Conservation (phyloP, 2,888 invertebrate genomes). For the Drosophila putrida region DNA sequence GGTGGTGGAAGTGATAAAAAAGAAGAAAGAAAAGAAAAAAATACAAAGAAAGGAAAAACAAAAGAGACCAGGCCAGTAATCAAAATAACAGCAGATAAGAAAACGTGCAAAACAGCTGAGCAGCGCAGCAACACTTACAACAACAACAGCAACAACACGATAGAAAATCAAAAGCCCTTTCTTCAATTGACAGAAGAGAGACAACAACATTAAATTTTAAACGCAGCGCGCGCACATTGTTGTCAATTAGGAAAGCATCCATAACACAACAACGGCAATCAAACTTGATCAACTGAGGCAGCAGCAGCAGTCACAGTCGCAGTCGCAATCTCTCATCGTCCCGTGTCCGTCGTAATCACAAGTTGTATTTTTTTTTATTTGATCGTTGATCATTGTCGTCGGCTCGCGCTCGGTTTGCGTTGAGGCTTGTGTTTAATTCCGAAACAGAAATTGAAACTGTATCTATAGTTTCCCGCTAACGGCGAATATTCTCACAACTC, state of each 20-base stretch:
- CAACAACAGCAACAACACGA: conserved; percentile 29
- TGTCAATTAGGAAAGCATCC: conserved; percentile 66
- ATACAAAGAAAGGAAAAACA: conserved; percentile 37
- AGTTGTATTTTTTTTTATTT: conserved; percentile 9
- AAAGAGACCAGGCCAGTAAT: conserved; percentile 41
- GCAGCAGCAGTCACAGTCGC: conserved; percentile 26
- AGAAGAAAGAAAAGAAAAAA: conserved; percentile 16
- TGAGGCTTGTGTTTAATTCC: conserved; percentile 63
- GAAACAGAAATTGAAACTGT: conserved; percentile 73
- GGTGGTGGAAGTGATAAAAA: conserved; percentile 47
- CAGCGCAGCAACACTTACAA: conserved; percentile 26
- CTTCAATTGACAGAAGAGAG: conserved; percentile 25
- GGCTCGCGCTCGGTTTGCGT: conserved; percentile 36
- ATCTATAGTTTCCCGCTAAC: conserved; percentile 80
- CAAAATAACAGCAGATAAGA: conserved; percentile 52
- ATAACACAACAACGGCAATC: background rate
- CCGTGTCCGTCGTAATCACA: conserved; percentile 56
- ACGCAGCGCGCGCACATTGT: conserved; percentile 50
- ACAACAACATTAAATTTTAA: conserved; percentile 22
- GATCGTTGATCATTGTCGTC: conserved; percentile 44
- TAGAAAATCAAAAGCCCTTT: conserved; percentile 27
- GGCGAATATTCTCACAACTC: conserved; percentile 79
- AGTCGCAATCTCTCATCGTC: conserved; percentile 33
- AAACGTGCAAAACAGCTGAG: conserved; percentile 76
- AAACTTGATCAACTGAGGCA: conserved; percentile 29